Conservation (phyloP, 2,797 vertebrate genomes). For the Diplodus puntazzo region DNA sequence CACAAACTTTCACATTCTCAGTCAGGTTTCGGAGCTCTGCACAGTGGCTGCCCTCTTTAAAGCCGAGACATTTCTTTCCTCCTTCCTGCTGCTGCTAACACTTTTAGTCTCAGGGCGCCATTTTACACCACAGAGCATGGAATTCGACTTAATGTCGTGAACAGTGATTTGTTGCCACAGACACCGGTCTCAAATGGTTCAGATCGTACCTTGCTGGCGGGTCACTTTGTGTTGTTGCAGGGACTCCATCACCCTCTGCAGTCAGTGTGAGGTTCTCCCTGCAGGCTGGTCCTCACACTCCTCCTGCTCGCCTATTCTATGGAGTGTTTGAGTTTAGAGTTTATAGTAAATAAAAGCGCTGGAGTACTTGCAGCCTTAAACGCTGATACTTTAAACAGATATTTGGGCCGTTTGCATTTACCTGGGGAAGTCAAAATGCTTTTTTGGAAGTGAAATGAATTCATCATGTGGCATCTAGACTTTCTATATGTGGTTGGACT, state of each 20-base stretch:
- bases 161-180: slow-evolving; percentile 54
- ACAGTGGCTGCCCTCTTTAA: slow-evolving; percentile 19
- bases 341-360: no score
- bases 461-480: no score
- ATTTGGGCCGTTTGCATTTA: no score
- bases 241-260: slow-evolving; percentile 45
- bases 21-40: slow-evolving; percentile 28
- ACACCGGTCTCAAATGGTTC: slow-evolving; percentile 38
- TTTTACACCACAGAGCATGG: slow-evolving; percentile 36
- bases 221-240: slow-evolving; percentile 45
- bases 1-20: slow-evolving; percentile 33
- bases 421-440: no score
- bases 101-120: slow-evolving; percentile 29
- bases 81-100: slow-evolving; percentile 19
- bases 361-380: no score
- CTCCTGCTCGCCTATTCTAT: no score
- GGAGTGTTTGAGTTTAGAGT: no score
- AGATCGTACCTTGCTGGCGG: slow-evolving; percentile 45
- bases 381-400: no score
- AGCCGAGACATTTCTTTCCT: slow-evolving; percentile 25
- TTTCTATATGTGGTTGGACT: no score
- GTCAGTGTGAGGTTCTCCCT: slow-evolving; percentile 4
- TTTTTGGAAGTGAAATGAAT: no score
- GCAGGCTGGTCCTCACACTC: slow-evolving; percentile 2
- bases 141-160: slow-evolving; percentile 47